Percentiles rank a stretch among this genome's conserved stretches.
These are phyloP conservation scores for Hypsopygia costalis DNA, from an alignment of 2,888 invertebrate genomes.

Conservation along the genomic window DNA sequence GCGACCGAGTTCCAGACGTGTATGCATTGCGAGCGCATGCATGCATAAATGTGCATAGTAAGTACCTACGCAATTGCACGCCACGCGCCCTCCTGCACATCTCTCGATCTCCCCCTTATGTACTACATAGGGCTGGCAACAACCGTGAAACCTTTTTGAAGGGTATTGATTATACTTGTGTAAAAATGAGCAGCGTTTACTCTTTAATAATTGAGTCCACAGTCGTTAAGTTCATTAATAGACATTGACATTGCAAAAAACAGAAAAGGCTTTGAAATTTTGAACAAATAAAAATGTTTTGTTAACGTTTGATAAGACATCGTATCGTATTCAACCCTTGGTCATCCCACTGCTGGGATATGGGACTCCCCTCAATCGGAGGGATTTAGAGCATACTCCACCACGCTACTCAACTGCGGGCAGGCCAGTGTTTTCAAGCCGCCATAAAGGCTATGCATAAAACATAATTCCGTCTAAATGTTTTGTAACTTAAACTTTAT, in stretches of 20 bases:
- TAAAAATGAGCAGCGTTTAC: too few relatives aligned
- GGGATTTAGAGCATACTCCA: too few relatives aligned
- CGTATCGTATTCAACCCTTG: too few relatives aligned
- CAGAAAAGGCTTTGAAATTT: background rate
- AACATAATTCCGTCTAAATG: too few relatives aligned
- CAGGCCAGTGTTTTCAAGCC: too few relatives aligned
- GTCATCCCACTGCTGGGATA: too few relatives aligned
- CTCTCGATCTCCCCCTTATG: conserved; percentile 43
- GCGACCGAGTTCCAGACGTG: conserved; percentile 9
- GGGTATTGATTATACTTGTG: conserved; percentile 6
- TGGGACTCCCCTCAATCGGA: too few relatives aligned
- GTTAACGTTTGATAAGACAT: conserved; percentile 4
- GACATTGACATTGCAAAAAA: background rate
- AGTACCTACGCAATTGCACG: conserved; percentile 26
- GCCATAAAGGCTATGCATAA: too few relatives aligned
- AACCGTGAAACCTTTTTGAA: conserved; percentile 10
- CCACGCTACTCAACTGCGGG: too few relatives aligned
- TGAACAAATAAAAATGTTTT: conserved; percentile 1
- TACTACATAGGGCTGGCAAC: conserved; percentile 42
- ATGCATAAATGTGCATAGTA: conserved; percentile 27
- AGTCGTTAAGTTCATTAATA: too few relatives aligned
- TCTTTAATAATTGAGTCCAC: too few relatives aligned
- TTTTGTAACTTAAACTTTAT: too few relatives aligned
- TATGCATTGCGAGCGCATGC: conserved; percentile 17
- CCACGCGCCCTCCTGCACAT: conserved; percentile 46